phyloP scores from a whole-genome alignment of 2,797 vertebrate genomes.

The Babyrousa celebensis region DNA sequence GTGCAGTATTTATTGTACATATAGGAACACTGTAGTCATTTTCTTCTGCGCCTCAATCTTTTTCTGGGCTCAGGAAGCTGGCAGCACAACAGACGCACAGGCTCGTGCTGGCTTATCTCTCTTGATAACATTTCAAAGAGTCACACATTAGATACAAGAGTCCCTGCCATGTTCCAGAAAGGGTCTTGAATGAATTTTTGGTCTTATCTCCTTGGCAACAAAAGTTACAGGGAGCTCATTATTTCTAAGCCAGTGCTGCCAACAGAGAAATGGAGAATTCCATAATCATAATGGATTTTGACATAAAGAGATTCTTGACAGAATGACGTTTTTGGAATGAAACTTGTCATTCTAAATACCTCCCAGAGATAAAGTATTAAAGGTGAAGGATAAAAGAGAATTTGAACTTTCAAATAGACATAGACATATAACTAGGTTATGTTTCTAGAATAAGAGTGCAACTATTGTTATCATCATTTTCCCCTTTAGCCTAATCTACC shows the following conservation, averaged over 20 bases:
- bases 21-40: constrained; percentile 50
- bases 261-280: constrained; percentile 73
- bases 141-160: constrained; percentile 51
- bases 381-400: constrained; percentile 69
- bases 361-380: constrained; percentile 72
- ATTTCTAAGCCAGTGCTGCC: constrained; percentile 71
- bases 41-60: constrained; percentile 61
- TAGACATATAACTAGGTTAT: neutral
- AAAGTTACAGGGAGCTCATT: constrained; percentile 78
- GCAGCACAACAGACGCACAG: constrained; percentile 74
- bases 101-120: constrained; percentile 73
- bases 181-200: constrained; percentile 71
- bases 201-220: constrained; percentile 83
- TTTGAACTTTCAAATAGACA: constrained; percentile 61
- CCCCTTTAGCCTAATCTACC: constrained; percentile 14
- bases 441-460: constrained; percentile 44
- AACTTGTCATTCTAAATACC: constrained; percentile 66
- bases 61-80: constrained; percentile 74
- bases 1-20: neutral
- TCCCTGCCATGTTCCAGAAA: constrained; percentile 76
- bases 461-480: constrained; percentile 27
- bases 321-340: constrained; percentile 70
- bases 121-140: constrained; percentile 83
- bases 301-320: constrained; percentile 71
- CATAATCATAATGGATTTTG: constrained; percentile 78